Evolutionary conservation across 2,797 vertebrate species (phyloP).

Genomic region (Iguana delicatissima): DNA sequence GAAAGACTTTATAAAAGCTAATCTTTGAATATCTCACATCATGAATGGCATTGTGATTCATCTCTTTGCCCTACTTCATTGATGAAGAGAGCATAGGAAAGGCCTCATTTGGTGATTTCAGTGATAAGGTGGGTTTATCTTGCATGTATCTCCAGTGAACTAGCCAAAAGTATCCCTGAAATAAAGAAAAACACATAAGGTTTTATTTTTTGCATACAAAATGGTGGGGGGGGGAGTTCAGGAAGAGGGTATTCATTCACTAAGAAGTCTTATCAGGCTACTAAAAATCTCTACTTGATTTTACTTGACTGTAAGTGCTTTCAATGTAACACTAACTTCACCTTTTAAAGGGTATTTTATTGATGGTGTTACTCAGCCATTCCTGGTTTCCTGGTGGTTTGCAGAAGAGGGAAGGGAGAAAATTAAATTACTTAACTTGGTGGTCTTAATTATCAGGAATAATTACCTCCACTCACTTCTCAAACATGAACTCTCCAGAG

Average conservation of each 20-base stretch:
- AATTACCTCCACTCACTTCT: slow-evolving; percentile 81
- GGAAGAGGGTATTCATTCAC: slow-evolving; percentile 22
- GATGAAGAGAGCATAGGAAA: neutral
- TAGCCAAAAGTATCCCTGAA: neutral
- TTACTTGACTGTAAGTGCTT: slow-evolving; percentile 57
- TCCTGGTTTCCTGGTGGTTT: slow-evolving; percentile 72
- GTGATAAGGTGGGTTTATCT: neutral
- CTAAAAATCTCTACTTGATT: slow-evolving; percentile 63
- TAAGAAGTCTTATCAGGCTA: slow-evolving; percentile 61
- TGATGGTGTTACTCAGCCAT: slow-evolving; percentile 68
- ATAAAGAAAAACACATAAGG: neutral
- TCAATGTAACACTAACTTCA: slow-evolving; percentile 68
- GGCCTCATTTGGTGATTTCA: neutral
- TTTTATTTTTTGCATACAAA: accelerated
- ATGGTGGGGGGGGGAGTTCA: neutral
- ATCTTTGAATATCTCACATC: neutral
- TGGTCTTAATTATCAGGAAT: slow-evolving; percentile 84
- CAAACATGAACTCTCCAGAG: slow-evolving; percentile 77
- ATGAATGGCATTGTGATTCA: neutral
- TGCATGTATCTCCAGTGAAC: neutral
- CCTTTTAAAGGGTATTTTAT: slow-evolving; percentile 77
- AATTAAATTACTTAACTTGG: slow-evolving; percentile 82
- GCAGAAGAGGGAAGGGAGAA: slow-evolving; percentile 59
- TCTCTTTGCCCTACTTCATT: neutral
- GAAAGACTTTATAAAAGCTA: slow-evolving; percentile 1